These are phyloP conservation scores for Agelastica alni DNA, from an alignment of 2,888 invertebrate genomes.

Conservation along the genomic window DNA sequence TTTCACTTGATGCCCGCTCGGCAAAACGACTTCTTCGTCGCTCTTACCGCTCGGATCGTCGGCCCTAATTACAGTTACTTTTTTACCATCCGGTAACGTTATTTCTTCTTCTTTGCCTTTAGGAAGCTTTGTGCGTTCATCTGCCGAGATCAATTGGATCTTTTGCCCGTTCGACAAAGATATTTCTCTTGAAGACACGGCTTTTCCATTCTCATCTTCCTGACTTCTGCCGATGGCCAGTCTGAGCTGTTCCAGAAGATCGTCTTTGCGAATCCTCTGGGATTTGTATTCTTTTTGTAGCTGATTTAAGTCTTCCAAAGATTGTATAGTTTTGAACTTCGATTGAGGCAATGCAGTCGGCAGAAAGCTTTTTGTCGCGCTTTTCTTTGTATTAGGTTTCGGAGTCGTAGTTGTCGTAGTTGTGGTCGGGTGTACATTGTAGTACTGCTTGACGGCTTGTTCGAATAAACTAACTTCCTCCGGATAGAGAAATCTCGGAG, in stretches of 20 bases:
- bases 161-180: conserved; percentile 75
- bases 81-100: conserved; percentile 72
- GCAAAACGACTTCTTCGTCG: conserved; percentile 52
- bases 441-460: conserved; percentile 69
- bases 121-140: conserved; percentile 41
- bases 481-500: conserved; percentile 61
- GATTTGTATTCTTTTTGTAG: conserved; percentile 54
- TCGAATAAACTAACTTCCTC: conserved; percentile 69
- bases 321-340: conserved; percentile 55
- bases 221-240: conserved; percentile 72
- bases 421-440: conserved; percentile 70
- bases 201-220: conserved; percentile 67
- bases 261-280: conserved; percentile 69
- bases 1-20: conserved; percentile 74
- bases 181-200: conserved; percentile 74
- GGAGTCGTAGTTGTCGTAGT: conserved; percentile 68
- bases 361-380: conserved; percentile 33
- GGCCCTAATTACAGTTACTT: conserved; percentile 71
- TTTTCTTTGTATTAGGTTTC: conserved; percentile 10
- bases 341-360: conserved; percentile 63
- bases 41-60: conserved; percentile 61
- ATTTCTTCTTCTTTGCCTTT: conserved; percentile 53
- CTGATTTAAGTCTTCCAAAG: conserved; percentile 51
- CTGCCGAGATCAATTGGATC: conserved; percentile 65
- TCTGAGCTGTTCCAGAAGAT: conserved; percentile 74